These are phyloP conservation scores for Nasonia giraulti DNA, from an alignment of 1,140 invertebrate genomes.

Conservation along the genomic window DNA sequence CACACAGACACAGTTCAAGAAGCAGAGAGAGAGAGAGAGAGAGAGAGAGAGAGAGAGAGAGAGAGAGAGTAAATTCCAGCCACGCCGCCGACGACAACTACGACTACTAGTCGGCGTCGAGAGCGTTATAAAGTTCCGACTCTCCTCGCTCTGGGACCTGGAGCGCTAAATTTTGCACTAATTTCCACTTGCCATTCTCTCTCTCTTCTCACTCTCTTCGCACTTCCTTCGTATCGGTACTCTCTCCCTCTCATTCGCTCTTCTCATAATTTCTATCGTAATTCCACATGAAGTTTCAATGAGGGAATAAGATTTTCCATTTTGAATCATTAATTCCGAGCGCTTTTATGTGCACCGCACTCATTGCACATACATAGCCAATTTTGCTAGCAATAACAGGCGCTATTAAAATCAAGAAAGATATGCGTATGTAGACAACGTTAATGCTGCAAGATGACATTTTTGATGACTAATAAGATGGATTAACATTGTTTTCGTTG, in stretches of 20 bases:
- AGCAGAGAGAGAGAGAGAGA: not conserved
- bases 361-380: not conserved
- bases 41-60: not conserved
- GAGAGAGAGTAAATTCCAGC: not conserved
- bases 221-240: not conserved
- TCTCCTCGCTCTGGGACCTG: constrained; percentile 22
- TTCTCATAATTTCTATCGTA: constrained; percentile 8
- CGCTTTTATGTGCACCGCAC: not conserved
- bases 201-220: not conserved
- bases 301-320: constrained; percentile 19
- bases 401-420: not conserved
- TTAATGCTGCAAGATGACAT: not conserved
- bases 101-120: not conserved
- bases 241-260: not conserved
- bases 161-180: constrained; percentile 43
- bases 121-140: constrained; percentile 31
- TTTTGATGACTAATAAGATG: too few relatives aligned
- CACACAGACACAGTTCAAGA: not conserved
- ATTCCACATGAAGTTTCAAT: constrained; percentile 29
- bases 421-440: not conserved
- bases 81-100: not conserved
- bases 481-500: too few relatives aligned
- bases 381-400: not conserved
- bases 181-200: constrained; percentile 28
- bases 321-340: constrained; percentile 27